phyloP scores from a whole-genome alignment of 2,888 invertebrate species.

The Eupithecia vulgata region DNA sequence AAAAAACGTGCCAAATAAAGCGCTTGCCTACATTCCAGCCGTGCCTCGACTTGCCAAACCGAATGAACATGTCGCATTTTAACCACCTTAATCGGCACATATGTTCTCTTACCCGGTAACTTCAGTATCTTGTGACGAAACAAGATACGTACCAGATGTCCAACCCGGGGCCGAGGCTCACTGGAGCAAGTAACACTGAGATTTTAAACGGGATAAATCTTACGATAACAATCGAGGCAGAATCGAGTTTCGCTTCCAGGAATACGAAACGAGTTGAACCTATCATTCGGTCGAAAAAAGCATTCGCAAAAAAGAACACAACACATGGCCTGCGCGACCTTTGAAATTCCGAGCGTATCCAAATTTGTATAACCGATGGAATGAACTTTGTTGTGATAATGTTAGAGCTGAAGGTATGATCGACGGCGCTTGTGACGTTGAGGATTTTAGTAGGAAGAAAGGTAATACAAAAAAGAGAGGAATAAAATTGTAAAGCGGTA shows the following conservation, averaged over 20 bases:
- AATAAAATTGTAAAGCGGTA: constrained; percentile 76
- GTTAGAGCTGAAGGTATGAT: constrained; percentile 49
- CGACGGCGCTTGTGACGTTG: constrained; percentile 54
- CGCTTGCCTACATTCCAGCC: constrained; percentile 60
- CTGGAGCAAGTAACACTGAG: constrained; percentile 32
- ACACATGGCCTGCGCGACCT: constrained; percentile 76
- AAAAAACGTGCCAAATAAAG: constrained; percentile 58
- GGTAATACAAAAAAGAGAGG: constrained; percentile 73
- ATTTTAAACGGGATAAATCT: constrained; percentile 42
- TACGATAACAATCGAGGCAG: constrained; percentile 49
- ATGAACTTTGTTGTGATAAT: constrained; percentile 35
- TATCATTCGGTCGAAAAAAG: constrained; percentile 66
- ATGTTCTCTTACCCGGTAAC: constrained; percentile 62
- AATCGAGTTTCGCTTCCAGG: constrained; percentile 49
- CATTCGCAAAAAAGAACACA: constrained; percentile 74
- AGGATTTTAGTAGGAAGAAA: constrained; percentile 65
- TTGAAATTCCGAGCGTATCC: constrained; percentile 66
- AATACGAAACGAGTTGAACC: constrained; percentile 59
- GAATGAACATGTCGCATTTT: constrained; percentile 55
- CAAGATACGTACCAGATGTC: constrained; percentile 60
- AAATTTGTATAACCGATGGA: constrained; percentile 37
- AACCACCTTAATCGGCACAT: constrained; percentile 66
- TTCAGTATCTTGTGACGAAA: constrained; percentile 56
- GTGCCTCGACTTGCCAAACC: constrained; percentile 57
- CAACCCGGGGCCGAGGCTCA: constrained; percentile 32